Percentiles rank a stretch among this genome's conserved stretches.
Evolutionary conservation across 2,888 invertebrate species (phyloP).

Genomic region (Polia nebulosa): DNA sequence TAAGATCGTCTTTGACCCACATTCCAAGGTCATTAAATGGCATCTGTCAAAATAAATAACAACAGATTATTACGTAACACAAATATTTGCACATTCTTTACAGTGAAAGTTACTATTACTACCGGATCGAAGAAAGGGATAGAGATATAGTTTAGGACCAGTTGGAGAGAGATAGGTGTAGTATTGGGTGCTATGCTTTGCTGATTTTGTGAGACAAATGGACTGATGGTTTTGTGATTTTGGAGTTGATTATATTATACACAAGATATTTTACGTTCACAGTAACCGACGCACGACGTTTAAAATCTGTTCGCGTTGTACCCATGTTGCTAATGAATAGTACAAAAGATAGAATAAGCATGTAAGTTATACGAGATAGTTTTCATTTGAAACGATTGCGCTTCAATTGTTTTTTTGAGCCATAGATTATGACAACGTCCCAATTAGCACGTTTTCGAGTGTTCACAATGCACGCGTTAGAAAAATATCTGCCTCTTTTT

Average conservation of each 20-base stretch:
- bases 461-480: no score
- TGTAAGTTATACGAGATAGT: no score
- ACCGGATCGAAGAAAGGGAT: slow-evolving; percentile 28
- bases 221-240: neutral
- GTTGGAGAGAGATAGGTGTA: slow-evolving; percentile 19
- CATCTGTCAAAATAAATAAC: slow-evolving; percentile 6
- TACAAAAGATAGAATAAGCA: no score
- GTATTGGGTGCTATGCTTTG: neutral
- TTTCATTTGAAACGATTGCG: no score
- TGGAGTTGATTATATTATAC: neutral
- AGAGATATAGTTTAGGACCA: slow-evolving; percentile 1
- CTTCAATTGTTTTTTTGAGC: no score
- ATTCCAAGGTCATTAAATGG: slow-evolving; percentile 36
- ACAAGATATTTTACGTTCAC: no score
- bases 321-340: no score
- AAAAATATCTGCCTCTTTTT: no score
- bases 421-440: no score
- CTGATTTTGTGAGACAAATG: slow-evolving; percentile 16
- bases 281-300: no score
- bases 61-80: neutral
- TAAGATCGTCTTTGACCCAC: neutral
- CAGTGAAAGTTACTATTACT: slow-evolving; percentile 39
- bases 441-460: no score
- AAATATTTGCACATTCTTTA: slow-evolving; percentile 14
- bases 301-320: no score